A percentile compares a stretch with the other conserved stretches of the same genome.
These are phyloP conservation scores for Whitmania pigra DNA, from an alignment of 1,140 invertebrate species.

Conservation along the genomic window DNA sequence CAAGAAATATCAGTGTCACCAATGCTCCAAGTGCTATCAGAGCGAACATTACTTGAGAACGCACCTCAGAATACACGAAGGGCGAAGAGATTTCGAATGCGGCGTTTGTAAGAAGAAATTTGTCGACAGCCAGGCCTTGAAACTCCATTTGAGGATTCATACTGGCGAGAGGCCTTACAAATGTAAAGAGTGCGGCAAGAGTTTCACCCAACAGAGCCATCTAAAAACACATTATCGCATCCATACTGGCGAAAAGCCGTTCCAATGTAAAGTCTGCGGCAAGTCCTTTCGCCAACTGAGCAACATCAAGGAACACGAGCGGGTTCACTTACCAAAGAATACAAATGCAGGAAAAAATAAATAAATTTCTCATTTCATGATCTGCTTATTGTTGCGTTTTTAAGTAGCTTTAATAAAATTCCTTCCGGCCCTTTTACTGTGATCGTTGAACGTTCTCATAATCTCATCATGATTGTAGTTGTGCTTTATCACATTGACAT, in stretches of 20 bases:
- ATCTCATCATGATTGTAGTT: no score
- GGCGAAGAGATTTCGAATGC: conserved; percentile 63
- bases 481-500: no score
- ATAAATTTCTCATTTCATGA: no score
- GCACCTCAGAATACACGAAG: conserved; percentile 85
- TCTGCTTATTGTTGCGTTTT: no score
- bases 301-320: conserved; percentile 30
- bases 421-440: no score
- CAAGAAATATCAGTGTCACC: conserved; percentile 10
- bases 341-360: no score
- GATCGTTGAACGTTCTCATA: no score
- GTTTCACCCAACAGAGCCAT: conserved; percentile 20
- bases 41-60: conserved; percentile 2
- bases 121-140: conserved; percentile 2
- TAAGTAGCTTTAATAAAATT: no score
- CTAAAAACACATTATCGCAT: conserved; percentile 23
- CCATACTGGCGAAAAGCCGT: conserved; percentile 28
- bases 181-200: conserved; percentile 22
- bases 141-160: conserved; percentile 31
- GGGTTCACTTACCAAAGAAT: conserved; percentile 23
- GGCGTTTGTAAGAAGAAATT: conserved; percentile 21
- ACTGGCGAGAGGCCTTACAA: conserved; percentile 21
- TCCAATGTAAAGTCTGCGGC: conserved; percentile 27
- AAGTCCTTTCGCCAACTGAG: conserved; percentile 27
- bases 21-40: conserved; percentile 9